Conservation (phyloP, 2,888 invertebrate genomes). For the Nycteola revayana region DNA sequence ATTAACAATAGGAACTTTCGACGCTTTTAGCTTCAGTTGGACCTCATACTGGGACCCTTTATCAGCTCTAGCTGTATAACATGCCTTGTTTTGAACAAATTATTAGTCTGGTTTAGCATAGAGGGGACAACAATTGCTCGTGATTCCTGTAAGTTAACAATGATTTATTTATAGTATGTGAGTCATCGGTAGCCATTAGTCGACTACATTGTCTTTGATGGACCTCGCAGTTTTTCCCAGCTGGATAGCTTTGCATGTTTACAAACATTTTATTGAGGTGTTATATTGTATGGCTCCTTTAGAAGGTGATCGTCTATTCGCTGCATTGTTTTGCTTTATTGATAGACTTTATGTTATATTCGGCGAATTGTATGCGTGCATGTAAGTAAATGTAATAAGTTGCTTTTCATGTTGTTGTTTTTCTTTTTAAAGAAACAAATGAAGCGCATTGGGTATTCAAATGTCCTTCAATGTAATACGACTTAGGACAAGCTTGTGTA, state of each 20-base stretch:
- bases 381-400: too few relatives aligned
- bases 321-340: constrained; percentile 57
- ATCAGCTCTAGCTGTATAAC: constrained; percentile 39
- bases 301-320: constrained; percentile 50
- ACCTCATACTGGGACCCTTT: constrained; percentile 75
- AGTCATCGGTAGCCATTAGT: constrained; percentile 74
- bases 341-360: too few relatives aligned
- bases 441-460: too few relatives aligned
- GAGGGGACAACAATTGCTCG: constrained; percentile 64
- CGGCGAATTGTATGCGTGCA: too few relatives aligned
- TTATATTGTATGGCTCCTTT: constrained; percentile 76
- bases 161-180: constrained; percentile 74
- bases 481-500: too few relatives aligned
- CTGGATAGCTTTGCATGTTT: constrained; percentile 76
- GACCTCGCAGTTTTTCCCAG: constrained; percentile 54
- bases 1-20: constrained; percentile 59
- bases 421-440: too few relatives aligned
- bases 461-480: too few relatives aligned
- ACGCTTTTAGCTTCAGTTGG: constrained; percentile 39
- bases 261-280: constrained; percentile 81
- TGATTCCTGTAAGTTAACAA: constrained; percentile 75
- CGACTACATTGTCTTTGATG: constrained; percentile 64
- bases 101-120: constrained; percentile 80
- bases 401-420: too few relatives aligned
- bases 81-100: constrained; percentile 75